Evolutionary conservation across 1,140 invertebrate species (phyloP).

Genomic region (Tetramorium alpestre): DNA sequence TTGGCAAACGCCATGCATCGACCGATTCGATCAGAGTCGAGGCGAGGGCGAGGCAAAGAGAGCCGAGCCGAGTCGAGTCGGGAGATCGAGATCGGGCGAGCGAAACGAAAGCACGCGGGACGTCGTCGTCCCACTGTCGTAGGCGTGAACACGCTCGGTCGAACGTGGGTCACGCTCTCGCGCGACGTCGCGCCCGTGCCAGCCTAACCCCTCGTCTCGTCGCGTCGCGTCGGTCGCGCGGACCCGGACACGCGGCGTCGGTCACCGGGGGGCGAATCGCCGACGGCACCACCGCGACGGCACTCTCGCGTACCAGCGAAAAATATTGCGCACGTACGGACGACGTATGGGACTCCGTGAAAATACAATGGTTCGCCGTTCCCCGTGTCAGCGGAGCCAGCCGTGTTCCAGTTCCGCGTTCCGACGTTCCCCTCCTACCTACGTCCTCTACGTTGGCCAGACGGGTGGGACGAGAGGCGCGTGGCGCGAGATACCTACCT

Average conservation of each 20-base stretch:
- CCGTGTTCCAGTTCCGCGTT: slow-evolving; percentile 68
- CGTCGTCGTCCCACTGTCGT: not conserved
- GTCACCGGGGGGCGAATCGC: slow-evolving; percentile 20
- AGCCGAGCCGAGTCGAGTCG: not conserved
- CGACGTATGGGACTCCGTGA: slow-evolving; percentile 41
- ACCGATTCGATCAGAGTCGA: not conserved
- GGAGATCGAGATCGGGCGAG: not conserved
- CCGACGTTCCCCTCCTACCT: slow-evolving; percentile 46
- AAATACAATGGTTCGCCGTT: slow-evolving; percentile 73
- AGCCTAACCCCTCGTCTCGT: not conserved
- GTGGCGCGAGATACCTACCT: no score
- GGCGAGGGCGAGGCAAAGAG: no score
- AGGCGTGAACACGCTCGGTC: not conserved
- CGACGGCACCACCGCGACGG: slow-evolving; percentile 10
- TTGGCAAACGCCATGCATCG: no score
- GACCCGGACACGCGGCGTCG: not conserved
- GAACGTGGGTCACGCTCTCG: slow-evolving; percentile 5
- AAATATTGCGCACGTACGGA: slow-evolving; percentile 58
- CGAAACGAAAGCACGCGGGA: not conserved
- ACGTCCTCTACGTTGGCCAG: no score
- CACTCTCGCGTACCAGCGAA: not conserved
- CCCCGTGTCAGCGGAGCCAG: slow-evolving; percentile 42
- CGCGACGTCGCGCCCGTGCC: not conserved
- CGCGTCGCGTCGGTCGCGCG: not conserved
- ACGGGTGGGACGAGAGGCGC: no score